Percentiles rank a stretch among this genome's conserved stretches.
These are phyloP conservation scores for Arge pagana DNA, from an alignment of 2,888 invertebrate genomes.

Conservation along the genomic window DNA sequence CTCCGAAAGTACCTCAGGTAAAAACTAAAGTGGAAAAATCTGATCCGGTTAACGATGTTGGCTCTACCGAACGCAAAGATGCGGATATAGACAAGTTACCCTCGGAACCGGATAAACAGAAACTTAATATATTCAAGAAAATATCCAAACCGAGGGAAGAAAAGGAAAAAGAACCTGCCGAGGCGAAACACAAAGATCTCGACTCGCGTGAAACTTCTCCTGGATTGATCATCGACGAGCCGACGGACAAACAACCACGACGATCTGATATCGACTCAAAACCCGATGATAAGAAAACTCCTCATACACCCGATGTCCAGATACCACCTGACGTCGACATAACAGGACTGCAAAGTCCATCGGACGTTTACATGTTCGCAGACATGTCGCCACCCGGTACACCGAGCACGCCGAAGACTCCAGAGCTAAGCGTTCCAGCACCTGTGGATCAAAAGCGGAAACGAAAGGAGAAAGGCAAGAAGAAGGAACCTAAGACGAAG, in stretches of 20 bases:
- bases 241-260: slow-evolving; percentile 41
- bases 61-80: slow-evolving; percentile 61
- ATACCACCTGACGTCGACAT: slow-evolving; percentile 36
- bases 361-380: slow-evolving; percentile 55
- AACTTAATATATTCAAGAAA: slow-evolving; percentile 86
- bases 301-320: slow-evolving; percentile 51
- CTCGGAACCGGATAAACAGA: slow-evolving; percentile 82
- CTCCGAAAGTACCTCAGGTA: slow-evolving; percentile 39
- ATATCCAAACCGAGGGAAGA: slow-evolving; percentile 73
- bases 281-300: slow-evolving; percentile 50
- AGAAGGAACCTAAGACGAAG: slow-evolving; percentile 57
- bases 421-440: slow-evolving; percentile 64
- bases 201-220: slow-evolving; percentile 56
- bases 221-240: slow-evolving; percentile 58
- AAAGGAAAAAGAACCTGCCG: slow-evolving; percentile 65
- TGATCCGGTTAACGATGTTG: slow-evolving; percentile 20
- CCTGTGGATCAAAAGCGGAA: slow-evolving; percentile 57
- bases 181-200: slow-evolving; percentile 53
- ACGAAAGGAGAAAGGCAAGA: slow-evolving; percentile 64
- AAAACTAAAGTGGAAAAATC: slow-evolving; percentile 45
- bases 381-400: slow-evolving; percentile 63
- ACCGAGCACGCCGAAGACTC: slow-evolving; percentile 64
- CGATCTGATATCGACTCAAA: slow-evolving; percentile 36
- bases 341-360: slow-evolving; percentile 50
- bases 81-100: slow-evolving; percentile 68